Evolutionary conservation across 2,113 vertebrate species (phyloP), one percentile per base, ranked within the genome.

Genomic region (Marmota flaviventris): DNA sequence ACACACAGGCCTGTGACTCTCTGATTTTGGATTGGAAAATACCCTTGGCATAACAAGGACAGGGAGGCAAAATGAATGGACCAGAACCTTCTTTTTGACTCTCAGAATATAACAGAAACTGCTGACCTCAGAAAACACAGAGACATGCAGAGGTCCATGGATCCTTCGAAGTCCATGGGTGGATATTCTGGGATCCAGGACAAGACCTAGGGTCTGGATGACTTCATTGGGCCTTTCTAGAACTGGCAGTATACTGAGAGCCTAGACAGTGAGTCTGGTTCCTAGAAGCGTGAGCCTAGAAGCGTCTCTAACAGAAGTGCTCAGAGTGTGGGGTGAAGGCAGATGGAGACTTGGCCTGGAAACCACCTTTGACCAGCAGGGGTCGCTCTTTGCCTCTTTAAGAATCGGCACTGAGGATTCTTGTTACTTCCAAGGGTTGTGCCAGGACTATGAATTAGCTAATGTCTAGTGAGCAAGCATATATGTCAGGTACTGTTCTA

Each of bases 291-390:
- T 3, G 70, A 70, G 25, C 17, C 70, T 32, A 65, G 39, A 22
- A 88, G 45, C 4, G 48, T 37, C 48, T 25, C 17, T 29, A 65
- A 63, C 7, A 76, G 22, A 70, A 51, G 18, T 10, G 17, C 56
- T 56, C 45, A 20, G 34, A 45, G 16, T 2, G 42, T 24, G 29
- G 51, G 20, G 18, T 20, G 42, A 51, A 93, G 53, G 27, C 14
- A 13, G 6, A 3, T 1, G 2, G 65, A 56, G 73, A 63, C 72
- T 58, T 0, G 8, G 5, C 48, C 75, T 16, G 73, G 34, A 76
- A 69, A n/a, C 37, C 13, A n/a, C 10, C 13, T 61, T 14, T 42
- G 79, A 37, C 95, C 97, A 96, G 86, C 72, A 94, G 93, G 79
- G 94, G 98, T 12, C 39, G 24, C 97, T 78, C 91, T 97, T 92